Evolutionary conservation across 2,888 invertebrate species (phyloP).

Genomic region (Cistogaster globosa): DNA sequence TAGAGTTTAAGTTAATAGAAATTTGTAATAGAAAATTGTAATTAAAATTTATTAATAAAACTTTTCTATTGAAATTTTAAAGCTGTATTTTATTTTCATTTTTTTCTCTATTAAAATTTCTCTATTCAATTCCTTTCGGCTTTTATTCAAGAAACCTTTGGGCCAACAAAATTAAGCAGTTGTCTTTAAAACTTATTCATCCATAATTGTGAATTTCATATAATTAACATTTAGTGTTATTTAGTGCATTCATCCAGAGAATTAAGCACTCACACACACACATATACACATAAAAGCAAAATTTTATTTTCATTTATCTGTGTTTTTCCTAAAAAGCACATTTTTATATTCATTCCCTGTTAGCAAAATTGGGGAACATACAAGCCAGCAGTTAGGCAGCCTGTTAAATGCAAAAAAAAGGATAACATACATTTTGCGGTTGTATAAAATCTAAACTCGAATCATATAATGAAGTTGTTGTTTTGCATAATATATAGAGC

Average conservation of each 20-base stretch:
- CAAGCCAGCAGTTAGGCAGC: slow-evolving; percentile 26
- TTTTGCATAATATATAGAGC: slow-evolving; percentile 59
- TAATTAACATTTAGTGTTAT: slow-evolving; percentile 71
- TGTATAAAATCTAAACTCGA: slow-evolving; percentile 45
- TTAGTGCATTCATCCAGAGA: slow-evolving; percentile 53
- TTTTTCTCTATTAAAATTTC: not conserved
- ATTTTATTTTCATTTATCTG: slow-evolving; percentile 46
- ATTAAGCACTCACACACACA: slow-evolving; percentile 4
- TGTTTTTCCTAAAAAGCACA: slow-evolving; percentile 1
- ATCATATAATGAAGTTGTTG: slow-evolving; percentile 58
- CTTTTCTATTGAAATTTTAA: not conserved
- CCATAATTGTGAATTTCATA: slow-evolving; percentile 66
- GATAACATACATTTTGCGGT: slow-evolving; percentile 12
- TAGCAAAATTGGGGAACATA: slow-evolving; percentile 17
- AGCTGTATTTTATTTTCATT: not conserved
- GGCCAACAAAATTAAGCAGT: slow-evolving; percentile 7
- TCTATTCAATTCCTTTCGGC: not conserved
- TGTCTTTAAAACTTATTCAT: slow-evolving; percentile 62
- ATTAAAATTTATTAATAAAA: not conserved
- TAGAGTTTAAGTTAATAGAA: not conserved
- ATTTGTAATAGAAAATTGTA: not conserved
- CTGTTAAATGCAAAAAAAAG: slow-evolving; percentile 35
- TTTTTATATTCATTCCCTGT: slow-evolving; percentile 24
- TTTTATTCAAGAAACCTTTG: not conserved
- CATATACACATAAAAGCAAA: slow-evolving; percentile 1